Evolutionary conservation across 2,888 invertebrate genomes (phyloP), one percentile per base, ranked within the genome.

Genomic region (Capitulum mitella): DNA sequence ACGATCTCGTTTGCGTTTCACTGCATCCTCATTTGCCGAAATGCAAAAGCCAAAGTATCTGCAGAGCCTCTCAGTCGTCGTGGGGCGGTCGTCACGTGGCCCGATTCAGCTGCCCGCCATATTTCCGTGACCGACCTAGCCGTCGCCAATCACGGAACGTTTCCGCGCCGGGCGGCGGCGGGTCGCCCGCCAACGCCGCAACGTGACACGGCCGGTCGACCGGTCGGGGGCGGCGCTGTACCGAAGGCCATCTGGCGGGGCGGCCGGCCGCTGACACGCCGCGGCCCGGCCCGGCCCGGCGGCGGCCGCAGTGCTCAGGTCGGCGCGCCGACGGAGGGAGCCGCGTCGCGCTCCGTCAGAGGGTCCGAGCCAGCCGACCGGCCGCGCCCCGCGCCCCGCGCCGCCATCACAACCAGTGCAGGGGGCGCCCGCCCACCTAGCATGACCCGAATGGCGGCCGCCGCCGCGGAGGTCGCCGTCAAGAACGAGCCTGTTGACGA

Each of bases 111-210:
- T n/a, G n/a, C n/a, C n/a, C n/a, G n/a, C n/a, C n/a, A 29, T 58
- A 58, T 58, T 58, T 58, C 58, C n/a, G 58, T 58, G 58, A 58
- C 58, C 64, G 64, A 64, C 64, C 64, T 34, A 10, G 29, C 64
- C 16, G 32, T 64, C 64, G 34, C 34, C 64, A 64, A 64, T 34
- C 32, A 64, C 64, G 64, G 14, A 64, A 64, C 64, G 64, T 29
- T 14, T 51, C 64, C 19, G 64, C 64, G 34, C 19, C 64, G 64
- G 12, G 29, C n/a, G n/a, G n/a, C n/a, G n/a, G n/a, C n/a, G n/a
- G n/a, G 29, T 14, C 29, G 29, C 10, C 8, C 64, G 32, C 64
- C 64, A 64, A 64, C 64, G 64, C 64, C 58, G 58, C 58, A 29
- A 8, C 58, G 58, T 58, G 58, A 58, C 58, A 58, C 58, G 58